A percentile compares a stretch with the other conserved stretches of the same genome.
Evolutionary conservation across 2,113 vertebrate genomes (phyloP).

Genomic region (Gallinago media): DNA sequence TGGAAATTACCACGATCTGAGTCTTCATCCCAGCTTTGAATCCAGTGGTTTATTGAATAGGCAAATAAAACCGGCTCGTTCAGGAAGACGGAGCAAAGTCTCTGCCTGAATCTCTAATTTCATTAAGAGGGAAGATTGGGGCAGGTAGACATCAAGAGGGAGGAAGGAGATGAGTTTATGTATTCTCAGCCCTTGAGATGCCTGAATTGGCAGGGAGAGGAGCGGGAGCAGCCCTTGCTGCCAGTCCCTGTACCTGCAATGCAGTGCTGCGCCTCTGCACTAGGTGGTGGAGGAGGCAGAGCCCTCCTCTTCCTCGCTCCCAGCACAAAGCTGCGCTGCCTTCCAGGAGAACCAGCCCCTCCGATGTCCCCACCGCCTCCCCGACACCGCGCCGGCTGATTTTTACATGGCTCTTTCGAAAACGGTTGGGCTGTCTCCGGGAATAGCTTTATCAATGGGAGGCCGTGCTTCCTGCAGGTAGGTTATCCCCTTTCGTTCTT

Average conservation of each 20-base stretch:
- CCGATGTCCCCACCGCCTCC: conserved; percentile 8
- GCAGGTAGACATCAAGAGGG: conserved; percentile 6
- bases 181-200: background rate
- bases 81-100: conserved; percentile 21
- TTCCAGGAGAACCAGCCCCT: conserved; percentile 1
- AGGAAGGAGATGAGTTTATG: background rate
- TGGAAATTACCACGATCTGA: background rate
- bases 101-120: background rate
- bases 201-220: conserved; percentile 38
- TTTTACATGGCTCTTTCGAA: conserved; percentile 75
- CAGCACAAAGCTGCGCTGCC: conserved; percentile 51
- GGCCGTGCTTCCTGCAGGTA: conserved; percentile 91
- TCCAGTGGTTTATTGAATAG: conserved; percentile 12
- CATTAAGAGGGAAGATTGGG: background rate
- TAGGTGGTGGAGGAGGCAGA: conserved; percentile 76
- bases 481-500: background rate
- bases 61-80: conserved; percentile 57
- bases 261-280: conserved; percentile 84
- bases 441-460: conserved; percentile 80
- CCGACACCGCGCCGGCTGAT: background rate
- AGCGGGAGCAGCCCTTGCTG: conserved; percentile 49
- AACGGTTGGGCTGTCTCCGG: conserved; percentile 55
- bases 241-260: conserved; percentile 85
- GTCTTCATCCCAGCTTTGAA: background rate
- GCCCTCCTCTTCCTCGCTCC: conserved; percentile 40